Evolutionary conservation across 2,113 vertebrate species (phyloP), one percentile per base, ranked within the genome.

Genomic region (Toxotes jaculatrix): DNA sequence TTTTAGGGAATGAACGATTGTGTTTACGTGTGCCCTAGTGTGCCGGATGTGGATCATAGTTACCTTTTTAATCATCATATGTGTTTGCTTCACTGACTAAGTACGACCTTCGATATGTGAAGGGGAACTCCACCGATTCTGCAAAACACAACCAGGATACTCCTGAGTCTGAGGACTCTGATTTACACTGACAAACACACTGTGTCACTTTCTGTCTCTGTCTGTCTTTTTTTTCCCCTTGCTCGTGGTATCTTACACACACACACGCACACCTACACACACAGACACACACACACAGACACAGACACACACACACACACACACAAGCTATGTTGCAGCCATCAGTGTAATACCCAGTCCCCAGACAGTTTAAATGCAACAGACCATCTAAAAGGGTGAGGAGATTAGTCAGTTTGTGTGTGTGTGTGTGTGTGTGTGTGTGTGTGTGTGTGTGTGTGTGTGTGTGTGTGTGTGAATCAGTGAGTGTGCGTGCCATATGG

Each of bases 331-430:
- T n/a, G 36, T 23, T 64, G 63, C 27, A 73, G 38, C 57, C 67
- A 70, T 82, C 59, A 79, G 53, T 76, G 62, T 77, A 80, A 71
- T 34, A 55, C 62, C 47, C 9, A 5, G n/a, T 79, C 89, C 72
- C 75, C 45, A 63, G 81, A 82, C 19, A 47, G 17, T 74, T 53
- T 53, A 57, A 70, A 82, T 66, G 67, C 4, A 3, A 36, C 45
- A 59, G 34, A 55, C 32, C 59, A 74, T 86, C 77, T 83, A 67
- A 84, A 72, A 82, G 79, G 45, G 40, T 47, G 55, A 80, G 43
- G 45, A 74, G 73, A 75, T 80, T 5, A 77, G 34, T 67, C n/a
- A 31, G 56, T 3, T 34, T 34, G 63, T 34, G 59, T 85, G 72
- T 63, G 61, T 75, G 27, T 36, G 19, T 65, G 59, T 69, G 63